phyloP scores from a whole-genome alignment of 2,888 invertebrate genomes.

The Psococerastis gibbosa region DNA sequence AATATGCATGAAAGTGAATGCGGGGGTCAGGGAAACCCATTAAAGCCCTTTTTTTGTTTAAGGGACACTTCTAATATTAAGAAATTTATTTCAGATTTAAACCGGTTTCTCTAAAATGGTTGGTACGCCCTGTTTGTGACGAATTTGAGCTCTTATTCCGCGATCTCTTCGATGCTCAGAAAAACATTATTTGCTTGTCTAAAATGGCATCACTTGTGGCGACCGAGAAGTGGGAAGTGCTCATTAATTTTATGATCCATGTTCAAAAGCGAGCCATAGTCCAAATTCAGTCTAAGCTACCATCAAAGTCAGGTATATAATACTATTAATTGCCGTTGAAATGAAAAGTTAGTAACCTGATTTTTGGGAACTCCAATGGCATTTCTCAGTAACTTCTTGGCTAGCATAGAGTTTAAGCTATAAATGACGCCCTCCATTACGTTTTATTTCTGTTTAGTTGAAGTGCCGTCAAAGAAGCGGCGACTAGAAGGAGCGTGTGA shows the following conservation, averaged over 20 bases:
- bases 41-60: neutral
- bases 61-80: conserved; percentile 5
- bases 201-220: conserved; percentile 62
- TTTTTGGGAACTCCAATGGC: too few relatives aligned
- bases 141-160: conserved; percentile 71
- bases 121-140: conserved; percentile 59
- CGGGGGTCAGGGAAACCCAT: too few relatives aligned
- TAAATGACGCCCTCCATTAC: neutral
- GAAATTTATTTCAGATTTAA: conserved; percentile 39
- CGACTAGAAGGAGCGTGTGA: too few relatives aligned
- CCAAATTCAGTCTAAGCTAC: too few relatives aligned
- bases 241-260: conserved; percentile 58
- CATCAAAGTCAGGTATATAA: too few relatives aligned
- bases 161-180: conserved; percentile 43
- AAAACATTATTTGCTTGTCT: conserved; percentile 65
- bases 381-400: too few relatives aligned
- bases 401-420: too few relatives aligned
- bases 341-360: too few relatives aligned
- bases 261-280: conserved; percentile 19
- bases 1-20: too few relatives aligned
- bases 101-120: conserved; percentile 75
- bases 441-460: neutral
- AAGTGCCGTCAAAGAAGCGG: conserved; percentile 24
- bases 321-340: too few relatives aligned
- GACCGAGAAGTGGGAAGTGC: conserved; percentile 46